Evolutionary conservation across 2,888 invertebrate genomes (phyloP).

Genomic region (Lacanobia oleracea): DNA sequence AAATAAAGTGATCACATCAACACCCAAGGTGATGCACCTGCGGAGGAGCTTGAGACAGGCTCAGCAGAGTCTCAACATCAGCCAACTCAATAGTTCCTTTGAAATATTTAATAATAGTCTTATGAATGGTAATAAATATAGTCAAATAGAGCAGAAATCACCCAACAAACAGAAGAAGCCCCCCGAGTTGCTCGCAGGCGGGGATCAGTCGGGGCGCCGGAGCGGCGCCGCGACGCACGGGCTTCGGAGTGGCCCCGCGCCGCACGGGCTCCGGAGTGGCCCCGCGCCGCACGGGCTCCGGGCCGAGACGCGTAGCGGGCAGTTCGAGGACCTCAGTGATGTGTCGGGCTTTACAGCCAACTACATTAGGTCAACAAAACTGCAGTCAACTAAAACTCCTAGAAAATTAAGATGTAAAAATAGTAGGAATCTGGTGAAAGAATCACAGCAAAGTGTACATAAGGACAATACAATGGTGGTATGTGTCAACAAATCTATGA

Average conservation of each 20-base stretch:
- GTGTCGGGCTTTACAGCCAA: conserved; percentile 88
- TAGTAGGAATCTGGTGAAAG: conserved; percentile 77
- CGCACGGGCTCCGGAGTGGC: conserved; percentile 63
- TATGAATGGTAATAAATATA: conserved; percentile 71
- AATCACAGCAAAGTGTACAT: conserved; percentile 69
- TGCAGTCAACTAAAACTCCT: conserved; percentile 79
- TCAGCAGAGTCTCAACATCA: conserved; percentile 74
- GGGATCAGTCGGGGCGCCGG: conserved; percentile 67
- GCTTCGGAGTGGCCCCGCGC: conserved; percentile 66
- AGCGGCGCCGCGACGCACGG: conserved; percentile 61
- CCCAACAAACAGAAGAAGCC: conserved; percentile 61
- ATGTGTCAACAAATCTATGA: conserved; percentile 81
- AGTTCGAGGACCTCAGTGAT: conserved; percentile 87
- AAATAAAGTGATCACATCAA: conserved; percentile 82
- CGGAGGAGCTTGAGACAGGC: conserved; percentile 82
- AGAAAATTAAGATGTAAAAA: conserved; percentile 79
- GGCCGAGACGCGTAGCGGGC: conserved; percentile 74
- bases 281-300: conserved; percentile 63
- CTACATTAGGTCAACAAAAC: conserved; percentile 87
- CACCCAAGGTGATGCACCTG: conserved; percentile 77
- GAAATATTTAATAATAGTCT: conserved; percentile 72
- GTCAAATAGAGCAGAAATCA: conserved; percentile 60
- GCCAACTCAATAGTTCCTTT: conserved; percentile 78
- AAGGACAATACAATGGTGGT: conserved; percentile 75
- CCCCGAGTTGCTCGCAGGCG: conserved; percentile 63